Base-by-base conservation (phyloP, 2,888 invertebrate species). In the Trichogramma evanescens region DNA sequence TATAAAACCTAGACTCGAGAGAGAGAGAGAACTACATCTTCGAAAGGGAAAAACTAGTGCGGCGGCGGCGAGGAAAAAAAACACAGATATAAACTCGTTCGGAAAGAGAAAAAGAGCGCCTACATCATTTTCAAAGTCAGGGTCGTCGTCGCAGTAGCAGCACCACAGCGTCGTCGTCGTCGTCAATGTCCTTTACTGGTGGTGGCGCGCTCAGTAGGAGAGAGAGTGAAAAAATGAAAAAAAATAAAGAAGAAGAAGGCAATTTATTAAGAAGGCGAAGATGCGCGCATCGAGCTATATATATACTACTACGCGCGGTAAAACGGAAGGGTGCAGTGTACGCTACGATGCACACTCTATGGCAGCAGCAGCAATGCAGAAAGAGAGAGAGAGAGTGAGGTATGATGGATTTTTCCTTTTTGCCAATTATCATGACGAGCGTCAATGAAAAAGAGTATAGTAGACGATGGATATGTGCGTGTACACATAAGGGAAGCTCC, bases 81-180 rank as follows among this genome's bases (percentile, higher is more conserved):
- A 26, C 4, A 9, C 41, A 44, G 13, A 38, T 6, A 43, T 4
- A n/a, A n/a, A 13, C 45, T 10, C 48, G 51, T n/a, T 39, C 8
- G 45, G 39, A 46, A 50, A 10, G 45, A 50, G 53, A 6, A 7
- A 44, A 49, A 38, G 49, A 40, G 65, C 64, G 61, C 62, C 65
- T 62, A 65, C 65, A 66, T 66, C 65, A 65, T 66, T 68, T 63
- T 66, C 66, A 68, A 65, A 66, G 66, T 66, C 67, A 65, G 65
- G 65, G 65, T 63, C 67, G 58, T 40, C 10, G 49, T 3, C 5
- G 6, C 38, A 42, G 9, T 40, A 44, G 26, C 26, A 26, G 26
- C 26, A 3, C 26, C 1, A 2, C 13, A 26, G 26, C 26, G 26
- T 13, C 26, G 26, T 26, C 26, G 26, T 26, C 10, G 6, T 9